Conservation (phyloP, 2,113 vertebrate species). For the Pelecanoides urinatrix region DNA sequence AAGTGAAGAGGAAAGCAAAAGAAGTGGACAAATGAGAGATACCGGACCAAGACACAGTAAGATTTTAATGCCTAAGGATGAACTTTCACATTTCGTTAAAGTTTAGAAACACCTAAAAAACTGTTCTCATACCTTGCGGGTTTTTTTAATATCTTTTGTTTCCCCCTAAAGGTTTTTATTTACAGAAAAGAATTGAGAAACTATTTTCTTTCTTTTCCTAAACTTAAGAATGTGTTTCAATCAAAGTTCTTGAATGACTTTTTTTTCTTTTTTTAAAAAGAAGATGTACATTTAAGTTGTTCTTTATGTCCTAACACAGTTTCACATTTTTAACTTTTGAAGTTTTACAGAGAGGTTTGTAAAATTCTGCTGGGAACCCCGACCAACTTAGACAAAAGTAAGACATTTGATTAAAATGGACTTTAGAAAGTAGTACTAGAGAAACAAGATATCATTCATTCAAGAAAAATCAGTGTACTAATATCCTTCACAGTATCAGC, state of each 20-base stretch:
- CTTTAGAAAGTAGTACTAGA: background rate
- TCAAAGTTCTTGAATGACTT: background rate
- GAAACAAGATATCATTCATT: background rate
- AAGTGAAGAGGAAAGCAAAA: slow-evolving; percentile 26
- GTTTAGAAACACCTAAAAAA: background rate
- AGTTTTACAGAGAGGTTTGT: background rate
- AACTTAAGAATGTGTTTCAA: background rate
- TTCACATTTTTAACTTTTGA: background rate
- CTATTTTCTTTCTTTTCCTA: background rate
- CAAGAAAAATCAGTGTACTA: background rate
- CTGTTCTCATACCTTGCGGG: background rate
- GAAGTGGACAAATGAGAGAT: slow-evolving; percentile 12
- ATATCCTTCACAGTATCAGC: background rate
- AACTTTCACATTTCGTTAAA: slow-evolving; percentile 37
- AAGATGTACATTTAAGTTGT: background rate
- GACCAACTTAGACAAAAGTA: background rate
- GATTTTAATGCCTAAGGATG: slow-evolving; percentile 25
- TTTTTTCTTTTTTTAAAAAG: background rate
- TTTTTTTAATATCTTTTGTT: background rate
- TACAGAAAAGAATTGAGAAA: background rate
- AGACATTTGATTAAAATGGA: background rate
- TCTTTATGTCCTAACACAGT: background rate
- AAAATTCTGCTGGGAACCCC: background rate
- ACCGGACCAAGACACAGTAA: background rate
- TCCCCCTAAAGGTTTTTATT: background rate